These are phyloP conservation scores for Aldrovandia affinis DNA, from an alignment of 2,797 vertebrate species.

Conservation along the genomic window DNA sequence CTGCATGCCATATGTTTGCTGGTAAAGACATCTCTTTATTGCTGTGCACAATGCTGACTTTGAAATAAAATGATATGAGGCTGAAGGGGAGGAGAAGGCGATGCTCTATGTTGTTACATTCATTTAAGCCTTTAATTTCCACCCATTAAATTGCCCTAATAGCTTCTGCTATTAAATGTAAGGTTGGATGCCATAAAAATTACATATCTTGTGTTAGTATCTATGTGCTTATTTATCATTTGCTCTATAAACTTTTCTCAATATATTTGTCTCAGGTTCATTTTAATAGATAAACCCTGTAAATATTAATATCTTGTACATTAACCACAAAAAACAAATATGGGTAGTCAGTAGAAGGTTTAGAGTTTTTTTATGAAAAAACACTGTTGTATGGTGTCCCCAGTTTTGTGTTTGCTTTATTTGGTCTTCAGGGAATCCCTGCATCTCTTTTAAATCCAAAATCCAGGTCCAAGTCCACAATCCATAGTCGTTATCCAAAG, in stretches of 20 bases:
- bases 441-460: no score
- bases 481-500: no score
- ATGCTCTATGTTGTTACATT: no score
- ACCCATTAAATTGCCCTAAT: no score
- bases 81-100: neutral
- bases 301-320: neutral
- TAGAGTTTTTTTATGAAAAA: neutral
- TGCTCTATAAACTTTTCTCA: neutral
- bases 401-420: neutral
- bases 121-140: no score
- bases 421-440: no score
- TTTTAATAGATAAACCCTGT: neutral
- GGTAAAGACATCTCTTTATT: slow-evolving; percentile 69
- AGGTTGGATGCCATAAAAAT: neutral
- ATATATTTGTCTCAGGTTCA: neutral
- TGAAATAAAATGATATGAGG: neutral
- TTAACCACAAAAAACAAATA: neutral
- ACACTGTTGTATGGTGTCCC: neutral
- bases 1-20: slow-evolving; percentile 74
- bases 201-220: neutral
- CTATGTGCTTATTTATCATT: neutral
- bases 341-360: neutral
- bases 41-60: neutral
- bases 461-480: no score
- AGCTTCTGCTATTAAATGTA: neutral